Base-by-base conservation (phyloP, 2,888 invertebrate species). In the Allacma fusca region DNA sequence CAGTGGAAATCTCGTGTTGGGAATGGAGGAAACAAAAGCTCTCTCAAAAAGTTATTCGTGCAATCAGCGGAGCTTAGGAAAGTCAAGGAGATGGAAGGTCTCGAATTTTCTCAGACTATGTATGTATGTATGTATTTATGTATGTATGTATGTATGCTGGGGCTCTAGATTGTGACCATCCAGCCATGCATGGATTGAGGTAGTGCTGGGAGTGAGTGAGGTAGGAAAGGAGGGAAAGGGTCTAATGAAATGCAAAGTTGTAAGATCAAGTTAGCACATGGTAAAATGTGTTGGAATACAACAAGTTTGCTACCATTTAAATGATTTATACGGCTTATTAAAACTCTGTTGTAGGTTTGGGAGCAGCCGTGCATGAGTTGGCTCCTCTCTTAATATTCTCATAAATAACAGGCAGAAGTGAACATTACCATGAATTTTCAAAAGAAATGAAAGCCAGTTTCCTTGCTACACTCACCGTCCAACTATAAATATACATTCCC, bases 231-330 rank as follows among this genome's bases (percentile, higher is more conserved):
- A 28, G 29, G 21, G 29, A 29, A 28, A 29, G 29, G 24, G 23
- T 24, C 43, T 76, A 77, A 76, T 76, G 69, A 70, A 74, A 75
- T 77, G 76, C 68, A 77, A 75, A 77, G 72, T 72, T 72, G 24
- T 13, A 57, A 21, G 43, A 29, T 69, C 69, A 34, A 69, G 40
- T 69, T 40, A 69, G 69, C 69, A 69, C 43, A 69, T 69, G 69
- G 34, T 57, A 29, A 34, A 50, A 72, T 72, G 72, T 28, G 50
- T 29, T 70, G 59, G 72, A 72, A 44, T 72, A 59, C 59, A 59
- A 69, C 69, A 72, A 72, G 72, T 72, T 72, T 29, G 40, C 59
- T 59, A 57, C 26, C 59, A 59, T 72, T 72, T 34, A 70, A 70
- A 70, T 72, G 59, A 72, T 72, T 72, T 59, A 59, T 50, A 72